Base-by-base conservation (phyloP, 2,113 vertebrate species). In the Onychostoma macrolepis region DNA sequence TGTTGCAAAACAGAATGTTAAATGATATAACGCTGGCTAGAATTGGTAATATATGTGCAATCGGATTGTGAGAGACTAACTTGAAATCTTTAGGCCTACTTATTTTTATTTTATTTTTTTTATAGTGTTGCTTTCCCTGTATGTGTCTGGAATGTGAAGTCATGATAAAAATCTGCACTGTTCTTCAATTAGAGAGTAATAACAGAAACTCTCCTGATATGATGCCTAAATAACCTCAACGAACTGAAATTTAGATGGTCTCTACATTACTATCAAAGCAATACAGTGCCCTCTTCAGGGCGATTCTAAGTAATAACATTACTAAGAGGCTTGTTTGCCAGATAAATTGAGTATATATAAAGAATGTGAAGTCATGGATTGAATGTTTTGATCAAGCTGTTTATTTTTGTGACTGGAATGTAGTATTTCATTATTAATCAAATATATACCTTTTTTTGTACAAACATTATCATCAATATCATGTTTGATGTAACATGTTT, bases 221-320 rank as follows among this genome's bases (percentile, higher is more conserved):
- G n/a, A 67, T 67, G 10, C 28, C 63, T 30, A 67, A 30, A 67
- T 28, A 15, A 26, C 28, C 26, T 67, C 10, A 67, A 67, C 6
- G 26, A 67, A 65, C 4, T 65, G 61, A 65, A 65, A 15, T 30
- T 12, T 67, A 71, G 3, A 71, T 11, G 4, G 33, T 33, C 30
- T 71, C 65, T 69, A 19, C 6, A 19, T 71, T 21, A 10, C 11
- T 11, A 24, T 38, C 33, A 72, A 72, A 72, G 69, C 24, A 75
- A 45, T 75, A 45, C 38, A 75, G 72, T 75, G 72, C 72, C 72
- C 24, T 43, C 72, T 75, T 75, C 38, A 75, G 72, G 72, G n/a
- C 19, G 38, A 38, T 24, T 72, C 69, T 24, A 72, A 72, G 69
- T 10, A 72, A 33, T 72, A 38, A 24, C 19, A 38, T 38, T 24